Base-by-base conservation (phyloP, 2,888 invertebrate species). In the Adela reaumurella region DNA sequence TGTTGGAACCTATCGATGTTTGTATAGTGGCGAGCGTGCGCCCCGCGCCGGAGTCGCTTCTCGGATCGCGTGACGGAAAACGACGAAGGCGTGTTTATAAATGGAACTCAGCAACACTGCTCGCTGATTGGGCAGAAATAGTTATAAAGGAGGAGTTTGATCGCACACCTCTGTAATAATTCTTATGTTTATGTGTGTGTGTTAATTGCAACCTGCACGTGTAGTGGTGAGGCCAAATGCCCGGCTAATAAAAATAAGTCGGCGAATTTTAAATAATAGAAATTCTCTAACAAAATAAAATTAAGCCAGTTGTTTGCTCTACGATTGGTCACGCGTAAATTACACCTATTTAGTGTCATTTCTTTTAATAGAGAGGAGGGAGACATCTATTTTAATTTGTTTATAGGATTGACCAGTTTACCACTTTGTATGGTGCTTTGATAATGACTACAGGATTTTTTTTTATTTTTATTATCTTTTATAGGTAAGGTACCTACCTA, bases 1-100 rank as follows among this genome's bases (percentile, higher is more conserved):
- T 35, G 11, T 35, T 35, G 6, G 35, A 35, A 35, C 35, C n/a
- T 14, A 14, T 4, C 24, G 24, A 24, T 24, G 24, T 24, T 24
- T 24, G 24, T 24, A 24, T 24, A 24, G 8, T 24, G 14, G 35
- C 35, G 35, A 11, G n/a, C 35, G 77, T 77, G 77, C 74, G 77
- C 74, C 77, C 76, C 76, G 78, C 78, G 78, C 78, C 74, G 68
- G 78, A 77, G 78, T 77, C 70, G 78, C 62, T 63, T 70, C 24
- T 8, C 35, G 35, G 35, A 35, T 69, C 71, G 71, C 74, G 70
- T 77, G 72, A 74, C 76, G 73, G 73, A 74, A 74, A 70, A 74
- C 70, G 67, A 68, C 62, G 68, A 78, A 35, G 78, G 78, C 77
- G 78, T 77, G 74, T 67, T 72, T 66, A 68, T 64, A 61, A 47